phyloP scores from a whole-genome alignment of 2,797 vertebrate species.

The Eupleurogrammus muticus region DNA sequence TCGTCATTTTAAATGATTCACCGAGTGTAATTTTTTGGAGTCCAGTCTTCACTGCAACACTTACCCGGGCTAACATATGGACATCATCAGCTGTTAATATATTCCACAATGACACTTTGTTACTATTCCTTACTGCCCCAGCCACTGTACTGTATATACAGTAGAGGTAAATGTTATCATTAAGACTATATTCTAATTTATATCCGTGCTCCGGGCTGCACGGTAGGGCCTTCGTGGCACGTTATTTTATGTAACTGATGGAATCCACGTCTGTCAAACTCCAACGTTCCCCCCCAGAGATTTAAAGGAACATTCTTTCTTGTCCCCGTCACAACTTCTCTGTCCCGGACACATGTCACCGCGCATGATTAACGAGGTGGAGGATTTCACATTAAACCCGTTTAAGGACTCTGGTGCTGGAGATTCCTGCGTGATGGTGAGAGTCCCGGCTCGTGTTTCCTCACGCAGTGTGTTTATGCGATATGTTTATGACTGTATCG shows the following conservation, averaged over 20 bases:
- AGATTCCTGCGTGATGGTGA: slow-evolving; percentile 47
- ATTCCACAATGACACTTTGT: slow-evolving; percentile 83
- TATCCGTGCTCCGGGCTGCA: slow-evolving; percentile 81
- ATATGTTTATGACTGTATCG: slow-evolving; percentile 72
- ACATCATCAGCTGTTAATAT: slow-evolving; percentile 87
- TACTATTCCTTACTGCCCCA: slow-evolving; percentile 85
- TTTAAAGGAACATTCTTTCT: slow-evolving; percentile 74
- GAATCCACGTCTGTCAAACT: slow-evolving; percentile 79
- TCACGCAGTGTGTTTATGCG: slow-evolving; percentile 65
- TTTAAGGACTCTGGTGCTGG: slow-evolving; percentile 69
- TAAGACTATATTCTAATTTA: slow-evolving; percentile 85
- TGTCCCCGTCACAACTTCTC: slow-evolving; percentile 68
- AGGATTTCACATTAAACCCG: slow-evolving; percentile 65
- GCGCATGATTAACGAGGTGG: slow-evolving; percentile 67
- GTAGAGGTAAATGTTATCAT: slow-evolving; percentile 88
- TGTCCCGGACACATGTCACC: slow-evolving; percentile 62
- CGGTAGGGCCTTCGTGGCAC: slow-evolving; percentile 73
- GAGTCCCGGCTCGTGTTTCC: slow-evolving; percentile 46
- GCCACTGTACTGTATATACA: slow-evolving; percentile 86
- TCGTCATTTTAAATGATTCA: slow-evolving; percentile 40
- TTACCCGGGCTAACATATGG: slow-evolving; percentile 81
- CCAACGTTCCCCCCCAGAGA: slow-evolving; percentile 67
- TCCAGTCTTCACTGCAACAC: slow-evolving; percentile 50
- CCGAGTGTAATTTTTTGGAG: slow-evolving; percentile 17
- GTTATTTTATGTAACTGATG: slow-evolving; percentile 77